phyloP scores from a whole-genome alignment of 35 echinoderm and acorn worm species.

The Stichopus chloronotus region DNA sequence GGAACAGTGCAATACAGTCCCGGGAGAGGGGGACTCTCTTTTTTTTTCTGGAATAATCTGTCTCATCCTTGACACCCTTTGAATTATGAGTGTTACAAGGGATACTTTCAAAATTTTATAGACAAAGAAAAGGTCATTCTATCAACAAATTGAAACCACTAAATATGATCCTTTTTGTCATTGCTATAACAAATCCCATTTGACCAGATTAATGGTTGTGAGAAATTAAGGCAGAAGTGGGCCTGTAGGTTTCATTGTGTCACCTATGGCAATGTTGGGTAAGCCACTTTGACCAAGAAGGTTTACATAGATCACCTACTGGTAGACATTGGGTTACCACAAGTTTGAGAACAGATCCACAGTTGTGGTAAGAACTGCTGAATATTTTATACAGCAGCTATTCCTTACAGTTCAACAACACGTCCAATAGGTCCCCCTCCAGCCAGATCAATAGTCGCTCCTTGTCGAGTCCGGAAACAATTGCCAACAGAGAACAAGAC shows the following conservation, averaged over 20 bases:
- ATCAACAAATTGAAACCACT: neutral
- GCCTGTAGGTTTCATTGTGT: neutral
- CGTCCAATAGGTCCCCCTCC: neutral
- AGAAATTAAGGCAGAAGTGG: neutral
- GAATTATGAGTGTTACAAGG: too few species aligned
- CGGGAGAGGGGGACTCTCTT: too few species aligned
- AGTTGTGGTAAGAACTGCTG: slow-evolving; percentile 24
- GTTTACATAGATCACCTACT: neutral
- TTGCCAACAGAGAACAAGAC: too few species aligned
- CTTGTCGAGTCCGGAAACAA: too few species aligned
- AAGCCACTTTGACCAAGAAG: slow-evolving; percentile 6
- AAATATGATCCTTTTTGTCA: neutral
- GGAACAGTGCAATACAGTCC: too few species aligned
- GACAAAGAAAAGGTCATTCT: neutral
- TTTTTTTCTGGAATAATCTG: too few species aligned
- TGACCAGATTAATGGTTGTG: neutral
- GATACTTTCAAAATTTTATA: too few species aligned
- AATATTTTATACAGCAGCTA: slow-evolving; percentile 10
- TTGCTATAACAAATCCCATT: neutral
- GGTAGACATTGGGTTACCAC: slow-evolving; percentile 9
- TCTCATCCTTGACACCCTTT: too few species aligned
- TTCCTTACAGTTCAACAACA: slow-evolving; percentile 8
- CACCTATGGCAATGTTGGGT: neutral
- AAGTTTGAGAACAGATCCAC: slow-evolving; percentile 21
- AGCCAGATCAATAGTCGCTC: slow-evolving; percentile 10